These are phyloP conservation scores for Meleagris gallopavo DNA, from an alignment of 2,113 vertebrate species.

Conservation along the genomic window DNA sequence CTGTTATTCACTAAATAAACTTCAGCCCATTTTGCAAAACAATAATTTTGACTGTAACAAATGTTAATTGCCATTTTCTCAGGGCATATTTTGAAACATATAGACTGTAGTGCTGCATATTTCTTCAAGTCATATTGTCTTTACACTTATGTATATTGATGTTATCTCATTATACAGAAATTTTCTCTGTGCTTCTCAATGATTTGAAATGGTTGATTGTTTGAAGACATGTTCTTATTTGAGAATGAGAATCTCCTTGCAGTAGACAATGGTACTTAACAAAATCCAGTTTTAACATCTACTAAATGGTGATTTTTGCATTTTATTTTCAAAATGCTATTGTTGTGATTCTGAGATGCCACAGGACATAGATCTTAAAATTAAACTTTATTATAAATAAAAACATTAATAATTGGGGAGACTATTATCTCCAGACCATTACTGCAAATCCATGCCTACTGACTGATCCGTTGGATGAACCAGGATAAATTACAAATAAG, in stretches of 20 bases:
- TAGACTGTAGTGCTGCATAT: neutral
- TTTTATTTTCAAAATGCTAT: neutral
- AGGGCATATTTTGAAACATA: neutral
- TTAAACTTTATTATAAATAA: neutral
- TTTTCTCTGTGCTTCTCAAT: neutral
- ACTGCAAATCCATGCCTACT: neutral
- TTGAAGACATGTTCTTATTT: neutral
- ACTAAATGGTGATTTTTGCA: neutral
- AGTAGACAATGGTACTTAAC: neutral
- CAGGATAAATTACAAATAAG: neutral
- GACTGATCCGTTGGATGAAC: neutral
- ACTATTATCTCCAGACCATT: neutral
- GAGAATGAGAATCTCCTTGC: neutral
- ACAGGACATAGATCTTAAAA: neutral
- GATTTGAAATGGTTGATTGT: neutral
- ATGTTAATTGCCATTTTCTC: neutral
- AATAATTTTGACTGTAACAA: neutral
- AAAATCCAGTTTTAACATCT: neutral
- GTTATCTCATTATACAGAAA: neutral
- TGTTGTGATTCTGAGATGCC: neutral
- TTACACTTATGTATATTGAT: rapidly evolving
- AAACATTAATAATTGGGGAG: neutral
- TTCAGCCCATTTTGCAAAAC: neutral
- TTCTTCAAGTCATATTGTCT: neutral
- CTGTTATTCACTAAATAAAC: neutral